Conservation (phyloP, 2,797 vertebrate species). For the Microctenopoma lineatum region DNA sequence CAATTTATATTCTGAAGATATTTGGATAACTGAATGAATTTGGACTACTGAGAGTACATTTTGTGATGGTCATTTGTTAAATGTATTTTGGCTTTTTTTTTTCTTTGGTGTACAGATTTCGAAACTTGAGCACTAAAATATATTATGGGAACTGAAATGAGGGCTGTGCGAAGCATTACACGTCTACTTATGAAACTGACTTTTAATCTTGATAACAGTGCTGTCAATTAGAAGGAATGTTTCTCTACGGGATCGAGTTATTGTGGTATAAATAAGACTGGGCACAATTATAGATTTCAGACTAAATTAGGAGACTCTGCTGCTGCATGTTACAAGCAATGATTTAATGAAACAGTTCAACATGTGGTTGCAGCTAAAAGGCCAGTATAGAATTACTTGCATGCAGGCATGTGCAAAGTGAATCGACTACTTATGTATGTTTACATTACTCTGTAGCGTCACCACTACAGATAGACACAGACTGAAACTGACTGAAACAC, state of each 20-base stretch:
- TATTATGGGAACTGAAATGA: constrained; percentile 16
- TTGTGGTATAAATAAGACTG: constrained; percentile 64
- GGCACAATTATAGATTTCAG: constrained; percentile 60
- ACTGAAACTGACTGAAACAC: neutral
- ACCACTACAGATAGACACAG: constrained; percentile 30
- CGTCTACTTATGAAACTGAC: constrained; percentile 36
- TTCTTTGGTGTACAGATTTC: constrained; percentile 6
- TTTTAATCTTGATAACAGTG: constrained; percentile 60
- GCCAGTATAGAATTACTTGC: constrained; percentile 53
- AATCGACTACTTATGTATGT: constrained; percentile 49
- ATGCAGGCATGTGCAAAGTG: constrained; percentile 44
- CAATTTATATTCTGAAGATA: constrained; percentile 40
- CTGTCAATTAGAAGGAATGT: constrained; percentile 44
- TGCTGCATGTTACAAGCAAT: constrained; percentile 45
- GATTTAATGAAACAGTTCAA: constrained; percentile 60
- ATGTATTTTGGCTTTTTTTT: constrained; percentile 21
- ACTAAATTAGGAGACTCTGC: constrained; percentile 56
- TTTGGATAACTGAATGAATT: constrained; percentile 39
- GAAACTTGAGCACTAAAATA: constrained; percentile 21
- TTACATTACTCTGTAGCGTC: constrained; percentile 53
- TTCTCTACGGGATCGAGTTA: constrained; percentile 44
- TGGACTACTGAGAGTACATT: constrained; percentile 22
- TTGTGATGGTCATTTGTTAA: constrained; percentile 11
- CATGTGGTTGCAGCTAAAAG: constrained; percentile 46
- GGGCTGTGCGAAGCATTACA: constrained; percentile 41